Evolutionary conservation across 2,113 vertebrate species (phyloP).

Genomic region (Gopherus evgoodei): DNA sequence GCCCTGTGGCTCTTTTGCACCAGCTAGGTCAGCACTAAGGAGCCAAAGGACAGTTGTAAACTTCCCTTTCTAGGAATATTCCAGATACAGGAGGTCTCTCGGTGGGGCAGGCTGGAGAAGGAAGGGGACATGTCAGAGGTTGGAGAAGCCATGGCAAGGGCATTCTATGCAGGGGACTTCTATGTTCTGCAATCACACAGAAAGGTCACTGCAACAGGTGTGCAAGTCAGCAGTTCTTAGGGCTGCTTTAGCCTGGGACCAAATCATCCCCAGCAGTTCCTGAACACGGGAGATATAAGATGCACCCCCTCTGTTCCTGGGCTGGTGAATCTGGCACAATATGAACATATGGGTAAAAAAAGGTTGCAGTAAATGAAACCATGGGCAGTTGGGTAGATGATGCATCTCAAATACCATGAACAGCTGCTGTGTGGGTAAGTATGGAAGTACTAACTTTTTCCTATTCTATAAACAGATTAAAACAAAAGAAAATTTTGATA

Average conservation of each 20-base stretch:
- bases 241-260: not conserved
- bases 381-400: slow-evolving; percentile 71
- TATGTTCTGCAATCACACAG: not conserved
- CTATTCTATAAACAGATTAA: no score
- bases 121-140: not conserved
- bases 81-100: not conserved
- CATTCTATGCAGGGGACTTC: not conserved
- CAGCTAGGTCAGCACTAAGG: accelerated
- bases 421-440: slow-evolving; percentile 61
- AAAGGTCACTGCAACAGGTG: not conserved
- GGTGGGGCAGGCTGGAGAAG: not conserved
- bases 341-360: slow-evolving; percentile 63
- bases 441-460: not conserved
- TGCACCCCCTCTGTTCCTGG: not conserved
- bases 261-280: not conserved
- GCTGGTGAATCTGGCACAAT: not conserved
- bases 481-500: no score
- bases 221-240: not conserved
- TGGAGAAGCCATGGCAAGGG: not conserved
- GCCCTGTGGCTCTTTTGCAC: not conserved
- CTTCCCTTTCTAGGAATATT: not conserved
- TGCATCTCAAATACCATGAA: slow-evolving; percentile 56
- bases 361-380: slow-evolving; percentile 62
- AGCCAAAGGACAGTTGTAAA: not conserved
- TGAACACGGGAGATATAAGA: not conserved